Base-by-base conservation (phyloP, 2,888 invertebrate species). In the Tachina fera region DNA sequence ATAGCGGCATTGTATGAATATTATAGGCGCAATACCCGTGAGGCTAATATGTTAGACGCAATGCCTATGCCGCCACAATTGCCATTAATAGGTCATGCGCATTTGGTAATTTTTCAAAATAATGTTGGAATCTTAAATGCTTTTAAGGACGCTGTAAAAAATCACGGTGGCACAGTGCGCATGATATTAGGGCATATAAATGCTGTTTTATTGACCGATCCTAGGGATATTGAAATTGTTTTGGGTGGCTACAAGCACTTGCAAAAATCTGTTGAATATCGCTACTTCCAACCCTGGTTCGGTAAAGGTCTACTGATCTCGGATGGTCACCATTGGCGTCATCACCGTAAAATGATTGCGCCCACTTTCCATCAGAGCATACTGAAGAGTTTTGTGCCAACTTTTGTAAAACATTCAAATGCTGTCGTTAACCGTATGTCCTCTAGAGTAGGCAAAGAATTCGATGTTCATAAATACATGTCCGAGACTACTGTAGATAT, bases 311-410 rank as follows among this genome's bases (percentile, higher is more conserved):
- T 96, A 10, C 94, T 96, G 14, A 96, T 96, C 71, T 96, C 96
- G 84, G 95, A 95, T 83, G 96, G 96, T 53, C 95, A 95, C 76
- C 96, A 96, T 94, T 97, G 97, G 97, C 94, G 95, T 49, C 95
- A 95, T 1, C 97, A 97, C 91, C 94, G 97, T 41, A 97, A 97
- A 93, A 94, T 97, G 91, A 97, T 97, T 86, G 97, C 96, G 0
- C 97, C 97, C 11, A 96, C 97, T 58, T 97, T 97, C 94, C 97
- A 97, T 90, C 94, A 96, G 90, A 97, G 97, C 90, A 96, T 97
- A 1, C 92, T 97, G 45, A 97, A 97, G 92, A 96, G 96, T 1
- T 97, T 97, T 90, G 95, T 97, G 86, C 94, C 95, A 58, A 93
- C 96, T 0, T 97, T 97, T 92, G 96, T 96, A 83, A 94, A 95